These are phyloP conservation scores for Rhopalosiphum nymphaeae DNA, from an alignment of 2,888 invertebrate species.

Conservation along the genomic window DNA sequence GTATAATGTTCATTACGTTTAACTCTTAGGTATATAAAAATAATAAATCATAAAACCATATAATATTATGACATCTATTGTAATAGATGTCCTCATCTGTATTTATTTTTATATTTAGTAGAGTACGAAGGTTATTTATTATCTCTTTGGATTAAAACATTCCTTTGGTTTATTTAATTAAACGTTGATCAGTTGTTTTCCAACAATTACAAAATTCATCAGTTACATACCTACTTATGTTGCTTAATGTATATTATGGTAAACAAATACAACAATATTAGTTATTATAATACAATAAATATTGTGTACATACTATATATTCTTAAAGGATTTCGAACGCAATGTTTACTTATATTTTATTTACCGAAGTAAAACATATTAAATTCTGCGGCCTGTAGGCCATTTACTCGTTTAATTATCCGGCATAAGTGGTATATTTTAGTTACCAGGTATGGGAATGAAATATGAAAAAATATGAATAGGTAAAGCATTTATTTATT, in stretches of 20 bases:
- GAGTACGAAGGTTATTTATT: constrained; percentile 33
- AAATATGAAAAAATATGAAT: constrained; percentile 15
- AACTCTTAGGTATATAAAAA: neutral
- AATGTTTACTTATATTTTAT: neutral
- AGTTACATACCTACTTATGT: neutral
- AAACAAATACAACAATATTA: neutral
- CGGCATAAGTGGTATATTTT: neutral
- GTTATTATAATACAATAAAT: neutral
- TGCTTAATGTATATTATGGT: neutral
- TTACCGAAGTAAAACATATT: neutral
- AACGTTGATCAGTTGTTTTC: neutral
- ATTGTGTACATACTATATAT: neutral
- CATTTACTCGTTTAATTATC: neutral
- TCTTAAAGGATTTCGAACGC: neutral
- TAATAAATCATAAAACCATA: constrained; percentile 47
- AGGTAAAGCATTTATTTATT: constrained; percentile 11
- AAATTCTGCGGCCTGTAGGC: neutral
- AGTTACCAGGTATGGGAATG: neutral
- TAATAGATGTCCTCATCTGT: constrained; percentile 12
- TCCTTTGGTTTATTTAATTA: constrained; percentile 21
- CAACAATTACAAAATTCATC: constrained; percentile 17
- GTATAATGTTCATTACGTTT: neutral
- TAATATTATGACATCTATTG: constrained; percentile 20
- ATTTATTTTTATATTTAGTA: constrained; percentile 28
- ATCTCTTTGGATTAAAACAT: constrained; percentile 20